phyloP scores from a whole-genome alignment of 2,113 vertebrate genomes.

The Heterotis niloticus region DNA sequence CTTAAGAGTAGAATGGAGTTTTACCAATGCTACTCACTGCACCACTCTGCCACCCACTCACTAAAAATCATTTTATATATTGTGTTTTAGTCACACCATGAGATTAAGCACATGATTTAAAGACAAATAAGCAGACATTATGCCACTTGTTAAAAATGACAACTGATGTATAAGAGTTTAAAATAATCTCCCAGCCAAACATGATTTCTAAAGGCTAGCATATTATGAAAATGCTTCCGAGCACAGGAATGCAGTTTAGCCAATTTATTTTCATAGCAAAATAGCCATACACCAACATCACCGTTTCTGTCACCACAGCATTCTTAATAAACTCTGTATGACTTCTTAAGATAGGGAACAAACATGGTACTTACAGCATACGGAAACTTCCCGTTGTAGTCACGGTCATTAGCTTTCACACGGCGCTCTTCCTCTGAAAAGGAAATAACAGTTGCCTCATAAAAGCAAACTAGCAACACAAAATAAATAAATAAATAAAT shows the following conservation, averaged over 20 bases:
- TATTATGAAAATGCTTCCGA: not conserved
- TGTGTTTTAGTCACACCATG: not conserved
- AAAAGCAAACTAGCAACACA: no score
- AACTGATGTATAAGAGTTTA: not conserved
- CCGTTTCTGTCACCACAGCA: no score
- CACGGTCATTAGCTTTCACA: conserved; percentile 76
- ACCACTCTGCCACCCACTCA: no score
- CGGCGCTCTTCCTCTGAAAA: conserved; percentile 72
- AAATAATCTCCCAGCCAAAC: not conserved
- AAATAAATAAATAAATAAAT: no score
- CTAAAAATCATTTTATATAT: not conserved
- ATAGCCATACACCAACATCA: no score
- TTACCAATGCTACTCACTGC: no score
- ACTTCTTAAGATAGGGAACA: not conserved
- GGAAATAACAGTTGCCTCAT: not conserved
- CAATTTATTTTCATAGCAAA: not conserved
- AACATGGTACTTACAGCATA: conserved; percentile 73
- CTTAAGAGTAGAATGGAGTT: no score
- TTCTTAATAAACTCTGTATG: no score
- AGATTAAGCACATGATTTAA: not conserved
- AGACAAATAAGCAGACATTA: not conserved
- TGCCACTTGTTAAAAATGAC: not conserved
- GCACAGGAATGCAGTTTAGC: not conserved
- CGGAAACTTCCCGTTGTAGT: conserved; percentile 76
- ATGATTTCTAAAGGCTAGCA: not conserved